phyloP scores from a whole-genome alignment of 2,888 invertebrate species.

The Arctia plantaginis region DNA sequence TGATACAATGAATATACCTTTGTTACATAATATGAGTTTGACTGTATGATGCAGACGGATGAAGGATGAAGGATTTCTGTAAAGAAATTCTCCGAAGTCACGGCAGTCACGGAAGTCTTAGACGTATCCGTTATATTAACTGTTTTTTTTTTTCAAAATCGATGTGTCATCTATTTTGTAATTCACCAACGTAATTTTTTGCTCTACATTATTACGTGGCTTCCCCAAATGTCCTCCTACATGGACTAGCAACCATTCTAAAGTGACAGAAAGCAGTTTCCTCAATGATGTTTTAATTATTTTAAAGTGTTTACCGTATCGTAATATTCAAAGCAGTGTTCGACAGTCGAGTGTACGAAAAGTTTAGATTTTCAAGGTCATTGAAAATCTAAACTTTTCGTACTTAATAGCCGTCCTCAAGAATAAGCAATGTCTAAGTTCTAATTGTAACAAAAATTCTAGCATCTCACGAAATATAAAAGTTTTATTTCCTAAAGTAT shows the following conservation, averaged over 20 bases:
- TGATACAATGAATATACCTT: too few relatives aligned
- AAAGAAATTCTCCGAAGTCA: not conserved
- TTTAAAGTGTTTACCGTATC: not conserved
- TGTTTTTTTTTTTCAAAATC: too few relatives aligned
- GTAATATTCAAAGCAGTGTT: not conserved
- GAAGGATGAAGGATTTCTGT: not conserved
- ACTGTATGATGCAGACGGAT: not conserved
- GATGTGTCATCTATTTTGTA: too few relatives aligned
- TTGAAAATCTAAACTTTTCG: constrained; percentile 8
- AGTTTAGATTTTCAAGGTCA: not conserved
- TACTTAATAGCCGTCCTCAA: not conserved
- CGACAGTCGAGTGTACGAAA: too few relatives aligned
- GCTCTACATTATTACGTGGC: too few relatives aligned
- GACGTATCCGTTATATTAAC: too few relatives aligned
- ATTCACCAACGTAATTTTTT: too few relatives aligned
- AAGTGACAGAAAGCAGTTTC: too few relatives aligned
- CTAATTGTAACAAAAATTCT: not conserved
- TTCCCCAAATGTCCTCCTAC: too few relatives aligned
- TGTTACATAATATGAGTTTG: not conserved
- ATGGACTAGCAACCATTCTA: too few relatives aligned
- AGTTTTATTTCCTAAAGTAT: not conserved
- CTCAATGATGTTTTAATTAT: too few relatives aligned
- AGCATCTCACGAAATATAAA: not conserved
- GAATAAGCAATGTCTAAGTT: not conserved
- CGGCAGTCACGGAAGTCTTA: too few relatives aligned